Evolutionary conservation across 2,113 vertebrate species (phyloP), one percentile per base, ranked within the genome.

Genomic region (Chlamydotis undulata): DNA sequence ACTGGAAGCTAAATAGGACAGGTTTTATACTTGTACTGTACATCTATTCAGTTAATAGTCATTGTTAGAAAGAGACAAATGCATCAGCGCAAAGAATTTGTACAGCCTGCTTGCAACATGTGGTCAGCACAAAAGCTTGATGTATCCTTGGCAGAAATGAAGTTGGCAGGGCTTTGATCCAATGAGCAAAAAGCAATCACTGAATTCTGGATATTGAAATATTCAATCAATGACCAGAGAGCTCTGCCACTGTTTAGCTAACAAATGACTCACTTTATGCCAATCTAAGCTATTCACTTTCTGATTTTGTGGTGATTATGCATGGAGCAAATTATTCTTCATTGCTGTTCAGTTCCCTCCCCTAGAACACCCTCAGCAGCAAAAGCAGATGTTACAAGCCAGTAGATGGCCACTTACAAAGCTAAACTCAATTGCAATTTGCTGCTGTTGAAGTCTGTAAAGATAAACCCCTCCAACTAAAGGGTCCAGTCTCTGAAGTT

Each of bases 211-310:
- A 79, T 81, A 95, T 29, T 96, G 92, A 96, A 92, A 95, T 85
- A 61, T 89, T 94, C 96, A 92, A 96, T 96, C 95, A 96, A 90
- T 89, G 87, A 94, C 64, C 92, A 97, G 64, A 96, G 56, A 93
- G 45, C 41, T 95, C 79, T 91, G 92, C 59, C 71, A 90, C 71
- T 96, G 22, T 95, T 98, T 93, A 94, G 87, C 94, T 77, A 94
- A 90, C 35, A 93, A 96, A 92, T 83, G 67, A 78, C 95, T 97
- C 81, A 92, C 93, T 4, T 1, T 65, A 68, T 89, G 93, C 87
- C 96, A 97, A 59, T 83, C 81, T 47, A 96, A 96, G 73, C 92
- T 93, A 50, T 70, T 82, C n/a, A 6, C 28, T 56, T 86, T 96
- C 93, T 93, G 78, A 80, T 93, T 92, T 93, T 90, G 78, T 80